These are phyloP conservation scores for Hedya salicella DNA, from an alignment of 2,888 invertebrate genomes.

Conservation along the genomic window DNA sequence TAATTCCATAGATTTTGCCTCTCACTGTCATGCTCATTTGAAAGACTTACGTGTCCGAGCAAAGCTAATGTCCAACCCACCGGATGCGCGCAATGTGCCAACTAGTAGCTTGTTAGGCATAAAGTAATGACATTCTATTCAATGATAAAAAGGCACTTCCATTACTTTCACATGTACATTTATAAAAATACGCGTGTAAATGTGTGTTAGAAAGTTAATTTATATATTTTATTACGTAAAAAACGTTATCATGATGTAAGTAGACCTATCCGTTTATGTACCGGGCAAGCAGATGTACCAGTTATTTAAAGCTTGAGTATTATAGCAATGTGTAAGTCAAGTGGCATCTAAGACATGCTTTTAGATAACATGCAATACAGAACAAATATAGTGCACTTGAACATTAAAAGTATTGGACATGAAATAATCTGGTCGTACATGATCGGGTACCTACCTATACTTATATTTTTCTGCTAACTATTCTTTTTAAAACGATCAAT, in stretches of 20 bases:
- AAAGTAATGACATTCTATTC: conserved; percentile 9
- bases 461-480: no score
- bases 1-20: neutral
- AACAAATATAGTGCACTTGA: neutral
- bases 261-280: neutral
- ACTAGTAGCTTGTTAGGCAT: conserved; percentile 4
- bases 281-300: neutral
- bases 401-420: no score
- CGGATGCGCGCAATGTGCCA: conserved; percentile 5
- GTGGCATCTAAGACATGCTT: conserved; percentile 51
- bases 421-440: no score
- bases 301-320: conserved; percentile 34
- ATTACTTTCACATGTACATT: neutral
- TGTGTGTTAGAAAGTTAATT: neutral
- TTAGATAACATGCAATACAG: conserved; percentile 30
- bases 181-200: neutral
- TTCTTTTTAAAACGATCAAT: no score
- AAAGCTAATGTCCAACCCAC: conserved; percentile 1
- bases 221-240: neutral
- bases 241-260: neutral
- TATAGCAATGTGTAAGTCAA: conserved; percentile 52
- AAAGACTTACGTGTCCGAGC: neutral
- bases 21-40: neutral
- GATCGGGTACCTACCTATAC: no score
- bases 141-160: neutral